A percentile compares a stretch with the other conserved stretches of the same genome.
Conservation (phyloP, 2,797 vertebrate genomes). For the Pygocentrus nattereri region DNA sequence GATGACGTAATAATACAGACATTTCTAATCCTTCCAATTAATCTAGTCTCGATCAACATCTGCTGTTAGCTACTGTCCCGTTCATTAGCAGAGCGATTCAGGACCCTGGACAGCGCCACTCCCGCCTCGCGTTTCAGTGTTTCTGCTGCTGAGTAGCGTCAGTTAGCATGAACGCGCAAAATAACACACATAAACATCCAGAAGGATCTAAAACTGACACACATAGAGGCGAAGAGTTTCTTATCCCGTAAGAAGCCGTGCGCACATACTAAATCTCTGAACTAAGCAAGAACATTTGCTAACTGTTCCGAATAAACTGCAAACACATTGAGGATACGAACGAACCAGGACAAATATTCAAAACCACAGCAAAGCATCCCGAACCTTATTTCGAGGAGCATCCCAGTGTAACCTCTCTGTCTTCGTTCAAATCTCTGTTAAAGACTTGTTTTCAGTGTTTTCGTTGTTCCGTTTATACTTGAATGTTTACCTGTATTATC, state of each 20-base stretch:
- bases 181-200: background rate
- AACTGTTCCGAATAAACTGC: background rate
- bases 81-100: constrained; percentile 54
- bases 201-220: background rate
- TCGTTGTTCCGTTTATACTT: too few species aligned
- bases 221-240: background rate
- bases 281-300: background rate
- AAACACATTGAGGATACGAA: background rate
- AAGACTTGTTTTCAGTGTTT: too few species aligned
- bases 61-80: background rate
- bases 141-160: background rate
- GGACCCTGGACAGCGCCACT: constrained; percentile 66
- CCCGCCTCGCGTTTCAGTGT: background rate
- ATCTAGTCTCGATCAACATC: background rate
- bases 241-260: background rate
- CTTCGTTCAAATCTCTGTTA: too few species aligned
- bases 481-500: too few species aligned
- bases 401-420: too few species aligned
- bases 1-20: background rate
- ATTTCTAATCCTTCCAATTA: background rate
- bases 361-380: background rate
- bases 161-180: too few species aligned
- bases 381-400: background rate
- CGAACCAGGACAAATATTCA: background rate
- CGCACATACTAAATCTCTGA: background rate